phyloP scores from a whole-genome alignment of 2,797 vertebrate genomes.

The Euthynnus affinis region DNA sequence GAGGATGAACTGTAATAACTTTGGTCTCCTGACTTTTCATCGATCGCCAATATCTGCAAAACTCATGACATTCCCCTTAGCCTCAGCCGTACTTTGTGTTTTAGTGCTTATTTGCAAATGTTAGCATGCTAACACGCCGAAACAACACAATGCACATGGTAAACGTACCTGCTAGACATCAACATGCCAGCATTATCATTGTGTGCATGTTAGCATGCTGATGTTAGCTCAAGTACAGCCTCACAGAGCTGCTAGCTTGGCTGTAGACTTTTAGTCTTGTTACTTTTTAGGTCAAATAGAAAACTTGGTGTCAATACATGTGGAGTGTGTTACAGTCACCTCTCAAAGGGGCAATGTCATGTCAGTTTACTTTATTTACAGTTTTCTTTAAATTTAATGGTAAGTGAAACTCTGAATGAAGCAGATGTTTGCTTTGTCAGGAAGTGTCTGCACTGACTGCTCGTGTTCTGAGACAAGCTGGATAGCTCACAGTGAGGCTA shows the following conservation, averaged over 20 bases:
- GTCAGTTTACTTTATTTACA: conserved; percentile 2
- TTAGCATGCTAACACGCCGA: neutral
- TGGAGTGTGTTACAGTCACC: conserved; percentile 27
- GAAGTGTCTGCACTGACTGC: neutral
- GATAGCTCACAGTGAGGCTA: conserved; percentile 7
- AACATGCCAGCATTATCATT: neutral
- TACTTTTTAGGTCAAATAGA: conserved; percentile 29
- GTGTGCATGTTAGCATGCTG: neutral
- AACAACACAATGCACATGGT: neutral
- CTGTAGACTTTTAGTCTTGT: neutral
- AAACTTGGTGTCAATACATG: neutral
- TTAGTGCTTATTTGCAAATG: neutral
- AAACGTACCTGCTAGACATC: neutral
- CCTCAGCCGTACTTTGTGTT: neutral
- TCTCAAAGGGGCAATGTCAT: conserved; percentile 3
- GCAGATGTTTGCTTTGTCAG: conserved; percentile 17
- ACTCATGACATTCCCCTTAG: neutral
- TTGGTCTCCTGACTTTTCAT: too few species aligned
- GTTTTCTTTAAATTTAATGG: neutral
- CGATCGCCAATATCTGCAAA: neutral
- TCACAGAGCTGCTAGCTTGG: neutral
- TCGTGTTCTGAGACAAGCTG: conserved; percentile 19
- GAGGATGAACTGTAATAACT: neutral
- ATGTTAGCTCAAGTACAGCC: neutral
- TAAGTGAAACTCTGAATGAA: conserved; percentile 4